Evolutionary conservation across 2,113 vertebrate species (phyloP).

Genomic region (Origma solitaria): DNA sequence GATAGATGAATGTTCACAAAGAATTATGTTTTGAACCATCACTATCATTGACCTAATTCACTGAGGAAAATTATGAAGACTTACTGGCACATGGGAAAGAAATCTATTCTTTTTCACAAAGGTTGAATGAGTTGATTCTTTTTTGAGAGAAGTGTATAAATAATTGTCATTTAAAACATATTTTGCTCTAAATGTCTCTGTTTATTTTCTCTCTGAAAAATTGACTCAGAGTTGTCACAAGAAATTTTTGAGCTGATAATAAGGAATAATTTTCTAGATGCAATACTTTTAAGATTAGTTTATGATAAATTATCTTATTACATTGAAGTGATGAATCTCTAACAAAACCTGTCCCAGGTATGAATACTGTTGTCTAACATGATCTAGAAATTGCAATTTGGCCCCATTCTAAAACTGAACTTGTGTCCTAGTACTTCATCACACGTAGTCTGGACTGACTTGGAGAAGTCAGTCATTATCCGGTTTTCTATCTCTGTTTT

Average conservation of each 20-base stretch:
- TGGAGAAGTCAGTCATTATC: background rate
- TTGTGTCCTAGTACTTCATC: background rate
- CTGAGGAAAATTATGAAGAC: background rate
- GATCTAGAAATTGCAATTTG: background rate
- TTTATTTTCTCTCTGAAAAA: background rate
- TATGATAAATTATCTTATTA: background rate
- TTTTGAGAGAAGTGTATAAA: background rate
- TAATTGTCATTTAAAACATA: background rate
- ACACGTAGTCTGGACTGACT: accelerated
- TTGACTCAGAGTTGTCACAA: background rate
- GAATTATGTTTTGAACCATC: background rate
- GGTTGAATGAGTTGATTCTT: background rate
- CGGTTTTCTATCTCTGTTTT: background rate
- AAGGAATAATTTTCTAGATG: background rate
- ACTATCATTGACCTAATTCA: background rate
- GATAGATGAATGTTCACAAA: background rate
- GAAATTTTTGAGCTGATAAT: background rate
- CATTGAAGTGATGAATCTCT: background rate
- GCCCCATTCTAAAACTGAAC: background rate
- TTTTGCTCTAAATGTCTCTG: background rate
- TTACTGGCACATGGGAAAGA: background rate
- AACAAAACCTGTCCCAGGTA: background rate
- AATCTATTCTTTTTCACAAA: background rate
- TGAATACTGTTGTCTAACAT: background rate
- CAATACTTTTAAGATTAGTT: background rate